Base-by-base conservation (phyloP, 2,797 vertebrate species). In the Cercopithecus neglectus region DNA sequence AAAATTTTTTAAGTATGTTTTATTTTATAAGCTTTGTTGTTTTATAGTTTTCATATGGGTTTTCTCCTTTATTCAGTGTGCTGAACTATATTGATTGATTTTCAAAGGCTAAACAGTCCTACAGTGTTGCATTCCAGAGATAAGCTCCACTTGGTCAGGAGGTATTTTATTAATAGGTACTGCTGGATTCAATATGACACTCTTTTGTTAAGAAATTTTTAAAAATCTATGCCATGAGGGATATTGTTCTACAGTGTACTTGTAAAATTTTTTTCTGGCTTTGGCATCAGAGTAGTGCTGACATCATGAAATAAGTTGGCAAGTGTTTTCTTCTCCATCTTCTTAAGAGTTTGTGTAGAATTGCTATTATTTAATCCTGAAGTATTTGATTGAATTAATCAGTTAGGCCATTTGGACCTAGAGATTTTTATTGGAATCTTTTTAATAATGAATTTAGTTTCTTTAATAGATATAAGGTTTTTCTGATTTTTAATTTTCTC, bases 391-490 rank as follows among this genome's bases (percentile, higher is more conserved):
- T 85, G 78, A 59, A 80, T 90, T 88, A 81, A 95, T 78, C 41
- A 89, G 8, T 44, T 46, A 89, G 21, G 2, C 26, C 41, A n/a
- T 85, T 48, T 79, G 41, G 14, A 55, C 41, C 64, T 95, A 59
- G 41, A 59, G 74, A 91, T 93, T 88, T 92, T 96, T 57, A 57
- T 84, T 39, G 46, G 30, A 83, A 80, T 95, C 6, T 26, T 86
- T 89, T 79, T 24, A 82, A 14, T 74, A 91, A 74, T 94, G 24
- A 76, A 55, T 48, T 96, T 67, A 64, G 21, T 85, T 57, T 94
- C 21, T 92, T 92, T 91, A 53, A 50, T 82, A 74, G 21, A 64
- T 67, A 39, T 0, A 33, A 19, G 55, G 10, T 89, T n/a, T 33
- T 26, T 79, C 8, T 50, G 17, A 44, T 85, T 75, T 91, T 46